phyloP scores from a whole-genome alignment of 2,888 invertebrate genomes.

The Caenorhabditis sinica region DNA sequence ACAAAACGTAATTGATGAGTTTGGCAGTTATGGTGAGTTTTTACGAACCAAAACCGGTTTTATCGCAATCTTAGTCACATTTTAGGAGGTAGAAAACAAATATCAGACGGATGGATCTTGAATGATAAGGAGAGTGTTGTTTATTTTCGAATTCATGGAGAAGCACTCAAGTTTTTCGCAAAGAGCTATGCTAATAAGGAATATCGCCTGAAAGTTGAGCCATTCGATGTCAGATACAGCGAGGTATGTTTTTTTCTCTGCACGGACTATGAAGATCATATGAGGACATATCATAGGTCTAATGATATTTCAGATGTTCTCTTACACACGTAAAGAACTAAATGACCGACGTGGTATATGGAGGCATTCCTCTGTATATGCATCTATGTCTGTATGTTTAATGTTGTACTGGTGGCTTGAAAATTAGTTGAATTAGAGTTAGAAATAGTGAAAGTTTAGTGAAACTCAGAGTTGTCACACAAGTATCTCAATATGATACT shows the following conservation, averaged over 20 bases:
- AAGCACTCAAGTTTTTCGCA: slow-evolving; percentile 74
- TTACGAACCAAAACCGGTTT: not conserved
- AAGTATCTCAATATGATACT: not conserved
- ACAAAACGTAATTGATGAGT: slow-evolving; percentile 63
- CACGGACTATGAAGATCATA: too few relatives aligned
- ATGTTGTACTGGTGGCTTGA: slow-evolving; percentile 45
- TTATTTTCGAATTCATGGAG: slow-evolving; percentile 76
- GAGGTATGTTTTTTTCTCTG: slow-evolving; percentile 62
- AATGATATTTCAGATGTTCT: slow-evolving; percentile 58
- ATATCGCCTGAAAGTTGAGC: slow-evolving; percentile 74
- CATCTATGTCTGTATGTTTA: slow-evolving; percentile 64
- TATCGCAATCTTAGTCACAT: not conserved
- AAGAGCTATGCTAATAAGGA: slow-evolving; percentile 57
- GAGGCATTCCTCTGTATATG: slow-evolving; percentile 66
- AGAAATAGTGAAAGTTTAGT: not conserved
- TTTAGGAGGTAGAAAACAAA: slow-evolving; percentile 70
- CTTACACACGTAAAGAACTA: slow-evolving; percentile 42
- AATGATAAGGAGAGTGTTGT: slow-evolving; percentile 71
- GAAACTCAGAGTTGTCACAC: not conserved
- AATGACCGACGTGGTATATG: slow-evolving; percentile 61
- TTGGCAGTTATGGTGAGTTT: slow-evolving; percentile 66
- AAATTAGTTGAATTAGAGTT: not conserved
- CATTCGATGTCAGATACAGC: slow-evolving; percentile 76
- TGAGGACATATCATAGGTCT: not conserved
- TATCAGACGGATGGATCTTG: slow-evolving; percentile 74